These are phyloP conservation scores for Dusona sp. DNA, from an alignment of 2,888 invertebrate genomes.

Conservation along the genomic window DNA sequence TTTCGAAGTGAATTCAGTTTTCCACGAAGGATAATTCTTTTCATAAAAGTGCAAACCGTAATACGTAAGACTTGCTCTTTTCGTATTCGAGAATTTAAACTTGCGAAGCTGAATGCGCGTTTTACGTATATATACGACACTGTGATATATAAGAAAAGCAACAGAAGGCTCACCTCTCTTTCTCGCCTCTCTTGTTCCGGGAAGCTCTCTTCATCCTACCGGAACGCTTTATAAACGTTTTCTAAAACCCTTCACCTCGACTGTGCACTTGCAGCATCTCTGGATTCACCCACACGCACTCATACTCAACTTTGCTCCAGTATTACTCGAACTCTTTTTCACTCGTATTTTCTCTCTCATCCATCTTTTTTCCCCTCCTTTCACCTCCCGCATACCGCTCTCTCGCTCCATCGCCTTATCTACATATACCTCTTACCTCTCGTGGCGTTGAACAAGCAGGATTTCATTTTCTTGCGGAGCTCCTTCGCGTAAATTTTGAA, in stretches of 20 bases:
- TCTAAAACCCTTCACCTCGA: slow-evolving; percentile 63
- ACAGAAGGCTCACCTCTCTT: slow-evolving; percentile 49
- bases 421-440: slow-evolving; percentile 26
- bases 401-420: slow-evolving; percentile 44
- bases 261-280: slow-evolving; percentile 58
- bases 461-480: slow-evolving; percentile 69
- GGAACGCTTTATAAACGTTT: slow-evolving; percentile 68
- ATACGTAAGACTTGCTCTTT: slow-evolving; percentile 42
- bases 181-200: slow-evolving; percentile 33
- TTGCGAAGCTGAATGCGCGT: slow-evolving; percentile 44
- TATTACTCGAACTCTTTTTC: slow-evolving; percentile 67
- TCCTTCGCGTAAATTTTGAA: slow-evolving; percentile 69
- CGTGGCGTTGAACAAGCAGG: slow-evolving; percentile 43
- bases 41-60: slow-evolving; percentile 25
- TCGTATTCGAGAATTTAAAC: slow-evolving; percentile 52
- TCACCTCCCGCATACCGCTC: slow-evolving; percentile 28
- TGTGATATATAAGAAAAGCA: slow-evolving; percentile 46
- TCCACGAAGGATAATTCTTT: slow-evolving; percentile 7
- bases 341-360: slow-evolving; percentile 54
- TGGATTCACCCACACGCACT: slow-evolving; percentile 56
- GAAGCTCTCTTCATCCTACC: slow-evolving; percentile 51
- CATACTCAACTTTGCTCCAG: slow-evolving; percentile 54
- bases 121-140: slow-evolving; percentile 15
- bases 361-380: slow-evolving; percentile 51
- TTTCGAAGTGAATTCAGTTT: background rate